Base-by-base conservation (phyloP, 2,888 invertebrate species). In the Sphaerophoria rueppellii region DNA sequence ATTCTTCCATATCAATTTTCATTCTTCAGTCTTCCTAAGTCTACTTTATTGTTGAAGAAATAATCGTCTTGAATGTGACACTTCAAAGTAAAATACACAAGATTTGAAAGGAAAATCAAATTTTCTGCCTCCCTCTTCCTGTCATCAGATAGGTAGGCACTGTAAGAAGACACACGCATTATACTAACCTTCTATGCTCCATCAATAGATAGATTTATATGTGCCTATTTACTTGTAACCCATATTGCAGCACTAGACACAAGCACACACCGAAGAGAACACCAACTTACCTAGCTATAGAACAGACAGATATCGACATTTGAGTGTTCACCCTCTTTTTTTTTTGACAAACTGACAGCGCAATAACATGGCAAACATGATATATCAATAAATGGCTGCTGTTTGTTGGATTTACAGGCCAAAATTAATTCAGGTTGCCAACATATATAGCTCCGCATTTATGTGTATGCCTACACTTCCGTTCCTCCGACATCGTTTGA, bases 341-440 rank as follows among this genome's bases (percentile, higher is more conserved):
- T 14, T 4, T 16, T 12, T 48, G 35, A 46, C 37, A 61, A 60
- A 46, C 67, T 67, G 72, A 69, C 75, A 79, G 72, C 52, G 67
- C 80, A 76, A 71, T 75, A 82, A 79, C 79, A 79, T 75, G 40
- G 54, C 75, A 80, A 85, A 85, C 85, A 81, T 81, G 85, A 81
- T 80, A 83, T 81, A 85, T 77, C 85, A 85, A 81, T 85, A 85
- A 85, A 85, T 77, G 81, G 74, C 81, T 76, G 63, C 80, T 70
- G 57, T 70, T 76, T 24, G 24, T 24, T 61, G 43, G 83, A 69
- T 72, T 85, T 69, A 80, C 76, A 73, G 81, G 76, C 81, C 73
- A 81, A 85, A 82, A 81, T 85, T 85, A 85, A 85, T 85, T 85
- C 85, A 85, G 85, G 85, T 85, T 85, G 57, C 81, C 73, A 70